Percentiles rank a stretch among this genome's conserved stretches.
These are phyloP conservation scores for Callimico goeldii DNA, from an alignment of 2,797 vertebrate genomes.

Conservation along the genomic window DNA sequence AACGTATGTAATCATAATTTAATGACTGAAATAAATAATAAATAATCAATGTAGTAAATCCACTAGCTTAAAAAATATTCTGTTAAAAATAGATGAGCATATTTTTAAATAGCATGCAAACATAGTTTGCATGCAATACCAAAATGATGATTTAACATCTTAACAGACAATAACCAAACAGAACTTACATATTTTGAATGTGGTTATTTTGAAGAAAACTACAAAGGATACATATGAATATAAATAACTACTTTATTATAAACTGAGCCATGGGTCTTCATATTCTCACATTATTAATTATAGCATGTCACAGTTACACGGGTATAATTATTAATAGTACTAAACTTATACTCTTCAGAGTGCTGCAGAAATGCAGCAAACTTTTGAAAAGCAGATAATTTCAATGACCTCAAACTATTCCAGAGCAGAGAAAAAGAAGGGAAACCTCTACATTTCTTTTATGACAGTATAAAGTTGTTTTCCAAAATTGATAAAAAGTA, in stretches of 20 bases:
- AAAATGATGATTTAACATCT: background rate
- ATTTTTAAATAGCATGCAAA: background rate
- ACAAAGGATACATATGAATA: background rate
- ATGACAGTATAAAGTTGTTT: background rate
- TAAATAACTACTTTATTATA: background rate
- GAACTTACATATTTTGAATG: background rate
- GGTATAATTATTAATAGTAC: background rate
- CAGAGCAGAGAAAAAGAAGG: background rate
- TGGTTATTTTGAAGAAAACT: background rate
- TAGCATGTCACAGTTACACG: background rate
- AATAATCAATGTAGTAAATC: background rate
- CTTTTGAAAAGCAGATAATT: background rate
- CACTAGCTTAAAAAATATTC: background rate
- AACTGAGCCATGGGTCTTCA: background rate
- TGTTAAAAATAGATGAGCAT: background rate
- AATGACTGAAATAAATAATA: background rate
- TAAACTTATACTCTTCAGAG: background rate
- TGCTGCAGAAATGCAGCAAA: background rate
- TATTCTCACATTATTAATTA: background rate
- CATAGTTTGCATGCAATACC: background rate
- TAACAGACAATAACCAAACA: background rate
- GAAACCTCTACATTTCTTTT: background rate
- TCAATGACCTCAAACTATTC: background rate
- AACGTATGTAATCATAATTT: background rate
- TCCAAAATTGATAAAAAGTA: background rate